Base-by-base conservation (phyloP, 1,140 invertebrate species). In the Macrotrachela quadricornifera region DNA sequence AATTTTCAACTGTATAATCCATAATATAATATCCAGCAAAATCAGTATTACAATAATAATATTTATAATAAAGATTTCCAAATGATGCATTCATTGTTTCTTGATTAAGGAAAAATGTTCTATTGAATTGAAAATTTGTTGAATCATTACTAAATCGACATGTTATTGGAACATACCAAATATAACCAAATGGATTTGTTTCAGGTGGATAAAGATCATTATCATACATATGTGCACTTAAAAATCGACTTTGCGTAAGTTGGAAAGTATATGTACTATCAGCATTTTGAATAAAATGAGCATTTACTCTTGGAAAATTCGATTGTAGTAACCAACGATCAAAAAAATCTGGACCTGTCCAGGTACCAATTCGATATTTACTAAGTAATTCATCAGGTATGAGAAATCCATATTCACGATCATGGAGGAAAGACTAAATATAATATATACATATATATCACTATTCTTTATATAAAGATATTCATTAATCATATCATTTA, bases 21-120 rank as follows among this genome's bases (percentile, higher is more conserved):
- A 53, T 17, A 9, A 47, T 15, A 47, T 53, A 53, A 21, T 53
- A 53, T 15, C 51, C 51, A 30, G 51, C 45, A 47, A 53, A 53
- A 39, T 17, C 21, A 21, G 41, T 17, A 42, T 53, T 44, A 40
- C 51, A 53, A 43, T 53, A 44, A 40, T 47, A 40, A 44, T 44
- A 53, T 36, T 39, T 53, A 39, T 47, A 53, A 6, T 41, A 30
- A 12, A 16, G 10, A 40, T 38, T 37, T 15, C 51, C 51, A 43
- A 16, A 17, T 11, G 44, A 39, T 30, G 36, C 15, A n/a, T 46
- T 17, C 21, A 42, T 46, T 11, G 45, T 43, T 30, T 53, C 51
- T 14, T 46, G n/a, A 42, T 53, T n/a, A 15, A 53, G 46, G 15
- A 4, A 30, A 30, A 30, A 30, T 30, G 21, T 30, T 30, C 21